Evolutionary conservation across 2,113 vertebrate genomes (phyloP).

Genomic region (Bos taurus): DNA sequence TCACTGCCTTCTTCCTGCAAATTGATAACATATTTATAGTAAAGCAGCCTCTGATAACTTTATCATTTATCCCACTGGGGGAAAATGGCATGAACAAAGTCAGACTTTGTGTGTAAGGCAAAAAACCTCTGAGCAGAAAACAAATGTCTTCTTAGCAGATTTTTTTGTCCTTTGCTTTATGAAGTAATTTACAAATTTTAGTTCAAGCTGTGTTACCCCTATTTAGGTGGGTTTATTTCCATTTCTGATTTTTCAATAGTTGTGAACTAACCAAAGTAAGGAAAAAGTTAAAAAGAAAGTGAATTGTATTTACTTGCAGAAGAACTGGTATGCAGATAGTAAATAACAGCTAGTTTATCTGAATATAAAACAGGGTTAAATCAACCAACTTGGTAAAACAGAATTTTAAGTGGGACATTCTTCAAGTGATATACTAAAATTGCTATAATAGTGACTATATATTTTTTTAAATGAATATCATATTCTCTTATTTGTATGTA

Average conservation of each 20-base stretch:
- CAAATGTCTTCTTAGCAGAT: not conserved
- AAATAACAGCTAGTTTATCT: constrained; percentile 69
- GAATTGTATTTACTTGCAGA: not conserved
- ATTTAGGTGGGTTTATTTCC: not conserved
- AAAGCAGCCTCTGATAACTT: not conserved
- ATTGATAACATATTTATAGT: not conserved
- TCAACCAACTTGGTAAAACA: constrained; percentile 57
- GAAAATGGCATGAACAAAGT: not conserved
- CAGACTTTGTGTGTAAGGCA: not conserved
- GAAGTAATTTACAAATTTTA: not conserved
- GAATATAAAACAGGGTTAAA: constrained; percentile 66
- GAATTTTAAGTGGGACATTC: constrained; percentile 65
- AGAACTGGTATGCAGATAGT: not conserved
- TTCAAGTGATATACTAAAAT: constrained; percentile 50
- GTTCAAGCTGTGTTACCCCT: not conserved
- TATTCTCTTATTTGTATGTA: not conserved
- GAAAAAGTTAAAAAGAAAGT: not conserved
- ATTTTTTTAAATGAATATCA: constrained; percentile 57
- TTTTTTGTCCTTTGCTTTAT: not conserved
- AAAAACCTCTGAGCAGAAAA: not conserved
- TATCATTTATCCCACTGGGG: not conserved
- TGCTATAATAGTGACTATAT: not conserved
- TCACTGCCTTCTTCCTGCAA: not conserved
- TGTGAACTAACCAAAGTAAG: not conserved
- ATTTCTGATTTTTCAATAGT: not conserved